These are phyloP conservation scores for rat (Rattus norvegicus) DNA, from an alignment of 2,113 vertebrate genomes.

Conservation along the genomic window GRCr8 NC_086030.1:12001001-12001500, in stretches of 20 bases:
- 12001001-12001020: too few relatives aligned
- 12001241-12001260: not conserved
- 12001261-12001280: not conserved
- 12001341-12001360: not conserved
- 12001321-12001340: not conserved
- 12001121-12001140: not conserved
- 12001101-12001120: not conserved
- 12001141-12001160: not conserved
- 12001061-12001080: not conserved
- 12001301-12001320: not conserved
- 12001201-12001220: not conserved
- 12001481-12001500: not conserved
- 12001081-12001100: not conserved
- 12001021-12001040: not conserved
- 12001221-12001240: not conserved
- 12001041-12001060: accelerated
- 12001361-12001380: too few relatives aligned
- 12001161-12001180: not conserved
- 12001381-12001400: too few relatives aligned
- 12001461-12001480: not conserved
- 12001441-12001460: not conserved
- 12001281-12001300: not conserved
- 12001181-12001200: not conserved
- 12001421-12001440: not conserved
- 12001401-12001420: too few relatives aligned